Evolutionary conservation across 2,888 invertebrate species (phyloP).

Genomic region (Deilephila elpenor): DNA sequence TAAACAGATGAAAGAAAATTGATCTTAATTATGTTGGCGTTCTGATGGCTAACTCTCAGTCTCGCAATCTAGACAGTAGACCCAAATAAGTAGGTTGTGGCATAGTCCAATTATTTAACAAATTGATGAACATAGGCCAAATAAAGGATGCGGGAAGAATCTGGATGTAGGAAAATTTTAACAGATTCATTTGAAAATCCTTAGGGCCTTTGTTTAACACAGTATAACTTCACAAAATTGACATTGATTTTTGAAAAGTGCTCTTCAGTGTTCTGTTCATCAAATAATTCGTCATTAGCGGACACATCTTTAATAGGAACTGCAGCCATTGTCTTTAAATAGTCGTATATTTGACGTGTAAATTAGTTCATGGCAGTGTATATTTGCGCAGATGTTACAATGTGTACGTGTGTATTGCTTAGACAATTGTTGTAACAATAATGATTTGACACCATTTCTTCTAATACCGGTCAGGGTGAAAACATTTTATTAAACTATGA

Average conservation of each 20-base stretch:
- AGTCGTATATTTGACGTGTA: slow-evolving; percentile 63
- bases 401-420: slow-evolving; percentile 48
- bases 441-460: slow-evolving; percentile 68
- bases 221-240: background rate
- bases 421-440: slow-evolving; percentile 65
- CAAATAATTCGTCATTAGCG: slow-evolving; percentile 23
- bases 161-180: no score
- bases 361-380: slow-evolving; percentile 72
- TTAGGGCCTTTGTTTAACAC: no score
- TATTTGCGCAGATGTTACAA: slow-evolving; percentile 70
- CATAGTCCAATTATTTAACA: no score
- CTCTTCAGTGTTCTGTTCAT: background rate
- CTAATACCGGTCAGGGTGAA: slow-evolving; percentile 65
- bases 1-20: no score
- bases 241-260: background rate
- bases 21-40: no score
- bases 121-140: no score
- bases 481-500: slow-evolving; percentile 49
- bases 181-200: no score
- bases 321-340: slow-evolving; percentile 52
- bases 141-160: no score
- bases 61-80: no score
- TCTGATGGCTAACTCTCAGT: no score
- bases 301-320: slow-evolving; percentile 5
- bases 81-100: no score